Conservation (phyloP, 2,888 invertebrate species). For the Ligdia adustata region DNA sequence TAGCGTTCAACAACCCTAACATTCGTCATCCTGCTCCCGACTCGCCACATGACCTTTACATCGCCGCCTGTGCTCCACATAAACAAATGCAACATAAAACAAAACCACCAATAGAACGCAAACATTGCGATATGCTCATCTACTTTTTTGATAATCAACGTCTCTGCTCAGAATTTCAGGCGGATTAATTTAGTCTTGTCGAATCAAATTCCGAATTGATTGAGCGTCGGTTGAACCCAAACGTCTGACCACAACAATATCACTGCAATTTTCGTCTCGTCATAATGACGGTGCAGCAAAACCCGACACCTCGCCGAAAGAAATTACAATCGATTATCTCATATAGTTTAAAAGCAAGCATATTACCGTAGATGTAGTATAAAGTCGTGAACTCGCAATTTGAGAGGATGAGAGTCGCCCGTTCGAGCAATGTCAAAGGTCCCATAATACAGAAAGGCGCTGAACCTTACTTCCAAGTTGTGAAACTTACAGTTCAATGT, state of each 20-base stretch:
- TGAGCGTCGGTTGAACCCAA: constrained; percentile 54
- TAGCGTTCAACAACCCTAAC: constrained; percentile 81
- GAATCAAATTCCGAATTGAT: constrained; percentile 72
- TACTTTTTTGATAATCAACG: constrained; percentile 22
- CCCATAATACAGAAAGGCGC: constrained; percentile 46
- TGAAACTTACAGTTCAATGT: constrained; percentile 44
- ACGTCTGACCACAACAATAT: constrained; percentile 58
- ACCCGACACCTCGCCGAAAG: constrained; percentile 64
- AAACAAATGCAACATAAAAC: constrained; percentile 36
- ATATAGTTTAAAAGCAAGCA: constrained; percentile 51
- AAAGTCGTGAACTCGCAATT: constrained; percentile 24
- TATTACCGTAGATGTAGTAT: constrained; percentile 54
- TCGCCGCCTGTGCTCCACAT: constrained; percentile 45
- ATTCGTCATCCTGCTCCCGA: constrained; percentile 66
- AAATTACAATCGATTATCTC: constrained; percentile 70
- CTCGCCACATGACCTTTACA: constrained; percentile 65
- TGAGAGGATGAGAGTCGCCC: constrained; percentile 1
- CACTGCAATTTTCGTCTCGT: constrained; percentile 65
- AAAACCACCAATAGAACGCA: constrained; percentile 43
- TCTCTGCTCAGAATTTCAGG: constrained; percentile 25
- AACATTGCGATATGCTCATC: constrained; percentile 32
- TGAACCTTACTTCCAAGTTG: constrained; percentile 36
- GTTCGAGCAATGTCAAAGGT: constrained; percentile 48
- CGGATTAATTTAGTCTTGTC: constrained; percentile 52
- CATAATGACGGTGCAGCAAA: constrained; percentile 74